Evolutionary conservation across 2,888 invertebrate genomes (phyloP), one percentile per base, ranked within the genome.

Genomic region (Zaprionus bogoriensis): DNA sequence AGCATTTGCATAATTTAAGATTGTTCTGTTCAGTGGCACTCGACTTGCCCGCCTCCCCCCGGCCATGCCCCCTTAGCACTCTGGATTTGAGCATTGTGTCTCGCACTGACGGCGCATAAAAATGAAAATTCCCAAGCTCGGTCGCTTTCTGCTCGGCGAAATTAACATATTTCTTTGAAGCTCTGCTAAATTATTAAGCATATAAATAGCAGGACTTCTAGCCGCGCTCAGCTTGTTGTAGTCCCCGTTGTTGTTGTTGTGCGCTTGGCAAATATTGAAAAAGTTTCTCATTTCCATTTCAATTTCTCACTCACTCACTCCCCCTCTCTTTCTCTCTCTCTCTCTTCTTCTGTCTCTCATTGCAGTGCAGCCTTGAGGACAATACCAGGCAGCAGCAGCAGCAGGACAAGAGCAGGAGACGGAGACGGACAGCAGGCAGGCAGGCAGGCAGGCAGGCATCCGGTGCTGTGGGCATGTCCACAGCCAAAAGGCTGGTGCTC

Each of bases 401-500:
- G 32, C 4, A 14, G 22, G 22, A 22, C 50, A 10, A 4, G 22
- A 30, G 28, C 22, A 30, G 28, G 17, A 44, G 46, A 23, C 50
- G 36, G 50, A 48, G n/a, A n/a, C n/a, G n/a, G n/a, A n/a, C n/a
- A n/a, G n/a, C n/a, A n/a, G n/a, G n/a, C n/a, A n/a, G n/a, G n/a
- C n/a, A n/a, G n/a, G n/a, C n/a, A n/a, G n/a, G n/a, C n/a, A n/a
- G n/a, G 47, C 41, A 51, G 14, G 64, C 74, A 71, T 74, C 70
- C 72, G 64, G 74, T 61, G 58, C 48, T 63, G 69, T 44, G 87
- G 90, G 92, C 90, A 93, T 93, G 93, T 93, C 93, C 90, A 93
- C 93, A 89, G 93, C 93, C 90, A 93, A 93, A 92, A 91, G 93
- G 91, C 92, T 93, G 91, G 93, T 93, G 87, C 91, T 93, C 90